Evolutionary conservation across 2,113 vertebrate species (phyloP).

Genomic region (Tursiops truncatus): DNA sequence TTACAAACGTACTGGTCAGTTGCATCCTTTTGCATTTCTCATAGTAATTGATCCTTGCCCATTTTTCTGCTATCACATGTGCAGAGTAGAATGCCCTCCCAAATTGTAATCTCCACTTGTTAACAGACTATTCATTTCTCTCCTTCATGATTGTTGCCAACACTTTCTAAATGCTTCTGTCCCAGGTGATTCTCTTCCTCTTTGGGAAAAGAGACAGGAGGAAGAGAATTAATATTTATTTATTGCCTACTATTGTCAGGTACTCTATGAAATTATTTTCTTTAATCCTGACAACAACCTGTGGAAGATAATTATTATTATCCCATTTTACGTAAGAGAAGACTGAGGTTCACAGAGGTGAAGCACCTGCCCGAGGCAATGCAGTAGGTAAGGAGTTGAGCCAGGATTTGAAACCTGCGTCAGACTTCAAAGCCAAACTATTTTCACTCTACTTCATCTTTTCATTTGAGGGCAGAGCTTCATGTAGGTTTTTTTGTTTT

Average conservation of each 20-base stretch:
- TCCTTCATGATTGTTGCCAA: background rate
- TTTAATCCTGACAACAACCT: background rate
- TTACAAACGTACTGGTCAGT: background rate
- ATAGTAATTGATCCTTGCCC: background rate
- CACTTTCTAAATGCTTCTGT: background rate
- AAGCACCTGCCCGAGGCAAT: background rate
- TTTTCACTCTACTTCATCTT: background rate
- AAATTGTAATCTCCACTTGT: background rate
- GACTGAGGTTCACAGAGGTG: background rate
- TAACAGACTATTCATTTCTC: background rate
- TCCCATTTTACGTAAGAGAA: background rate
- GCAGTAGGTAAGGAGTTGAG: background rate
- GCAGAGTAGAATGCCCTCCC: background rate
- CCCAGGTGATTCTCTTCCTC: background rate
- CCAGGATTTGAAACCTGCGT: background rate
- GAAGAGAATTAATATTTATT: slow-evolving; percentile 22
- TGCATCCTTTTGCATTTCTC: background rate
- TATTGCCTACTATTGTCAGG: background rate
- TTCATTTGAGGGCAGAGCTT: background rate
- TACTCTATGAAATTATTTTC: background rate
- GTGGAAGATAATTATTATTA: background rate
- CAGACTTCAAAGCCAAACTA: background rate
- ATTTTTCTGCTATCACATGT: background rate
- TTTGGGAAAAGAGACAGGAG: slow-evolving; percentile 24
- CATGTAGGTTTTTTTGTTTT: background rate